Evolutionary conservation across 2,888 invertebrate genomes (phyloP), one percentile per base, ranked within the genome.

Genomic region (Sinentomon sp.): DNA sequence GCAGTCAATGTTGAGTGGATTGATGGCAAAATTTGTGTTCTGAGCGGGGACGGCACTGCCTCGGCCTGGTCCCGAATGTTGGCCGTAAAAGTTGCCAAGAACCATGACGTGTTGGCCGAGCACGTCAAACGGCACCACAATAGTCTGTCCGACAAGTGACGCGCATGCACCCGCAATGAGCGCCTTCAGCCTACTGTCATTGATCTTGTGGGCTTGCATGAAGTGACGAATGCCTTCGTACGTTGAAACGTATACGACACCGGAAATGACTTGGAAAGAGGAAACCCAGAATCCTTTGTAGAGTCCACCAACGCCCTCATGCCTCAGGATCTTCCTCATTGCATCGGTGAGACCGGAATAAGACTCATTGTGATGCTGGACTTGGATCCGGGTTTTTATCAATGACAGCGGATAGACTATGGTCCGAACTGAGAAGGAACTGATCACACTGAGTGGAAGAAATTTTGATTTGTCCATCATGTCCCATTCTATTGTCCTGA

Each of bases 401-500:
- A 94, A 64, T 2, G 85, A 83, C 38, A 92, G 57, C 0, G 92
- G 92, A 53, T 92, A 92, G 1, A 92, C 63, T 20, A 75, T 62
- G 37, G 60, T 61, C 40, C 68, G 56, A 49, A 77, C 67, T 41
- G 70, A 63, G 44, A 83, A 74, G 28, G 78, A 76, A 48, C 85
- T 87, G 10, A 82, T 55, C 59, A 87, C 74, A 35, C 83, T 83
- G 35, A 92, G 56, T 0, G 89, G 87, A 49, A 80, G 80, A 52
- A 89, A 94, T 50, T 83, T 85, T 28, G 62, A 63, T 48, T 83
- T 87, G 53, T 94, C 78, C 83, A 94, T 78, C 92, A 94, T 94
- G 43, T 85, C 68, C 78, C 89, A 82, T 55, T 94, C 92, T 39
- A 94, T 85, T 5, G 74, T 83, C 17, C 68, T 70, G 21, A 50